phyloP scores from a whole-genome alignment of 2,888 invertebrate species.

The Lobophora halterata region DNA sequence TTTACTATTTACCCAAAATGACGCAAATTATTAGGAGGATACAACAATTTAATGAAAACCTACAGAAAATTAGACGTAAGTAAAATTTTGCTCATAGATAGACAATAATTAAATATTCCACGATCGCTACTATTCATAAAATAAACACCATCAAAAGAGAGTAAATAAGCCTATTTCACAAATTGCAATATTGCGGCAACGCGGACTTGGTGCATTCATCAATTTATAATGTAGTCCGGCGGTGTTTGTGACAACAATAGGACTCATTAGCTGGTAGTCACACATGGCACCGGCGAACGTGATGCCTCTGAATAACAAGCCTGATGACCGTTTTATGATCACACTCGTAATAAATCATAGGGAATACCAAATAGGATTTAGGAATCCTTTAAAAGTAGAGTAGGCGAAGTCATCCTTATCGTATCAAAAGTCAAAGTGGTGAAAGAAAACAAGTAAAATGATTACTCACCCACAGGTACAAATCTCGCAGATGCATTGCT shows the following conservation, averaged over 20 bases:
- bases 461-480: slow-evolving; percentile 95
- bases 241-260: slow-evolving; percentile 35
- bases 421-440: slow-evolving; percentile 25
- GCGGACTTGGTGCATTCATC: slow-evolving; percentile 23
- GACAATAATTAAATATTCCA: no score
- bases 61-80: no score
- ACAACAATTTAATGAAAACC: no score
- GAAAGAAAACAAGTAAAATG: no score
- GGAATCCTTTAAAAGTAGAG: neutral
- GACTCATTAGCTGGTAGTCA: slow-evolving; percentile 31
- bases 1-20: no score
- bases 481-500: slow-evolving; percentile 94
- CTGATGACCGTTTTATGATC: slow-evolving; percentile 6
- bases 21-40: no score
- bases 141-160: neutral
- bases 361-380: neutral
- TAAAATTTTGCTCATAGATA: no score
- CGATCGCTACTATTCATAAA: slow-evolving; percentile 2
- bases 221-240: slow-evolving; percentile 22
- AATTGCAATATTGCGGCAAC: slow-evolving; percentile 8
- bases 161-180: slow-evolving; percentile 3
- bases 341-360: slow-evolving; percentile 3
- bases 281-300: slow-evolving; percentile 26
- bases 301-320: slow-evolving; percentile 26
- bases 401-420: slow-evolving; percentile 16